These are phyloP conservation scores for Theodoxus fluviatilis DNA, from an alignment of 2,888 invertebrate species.

Conservation along the genomic window DNA sequence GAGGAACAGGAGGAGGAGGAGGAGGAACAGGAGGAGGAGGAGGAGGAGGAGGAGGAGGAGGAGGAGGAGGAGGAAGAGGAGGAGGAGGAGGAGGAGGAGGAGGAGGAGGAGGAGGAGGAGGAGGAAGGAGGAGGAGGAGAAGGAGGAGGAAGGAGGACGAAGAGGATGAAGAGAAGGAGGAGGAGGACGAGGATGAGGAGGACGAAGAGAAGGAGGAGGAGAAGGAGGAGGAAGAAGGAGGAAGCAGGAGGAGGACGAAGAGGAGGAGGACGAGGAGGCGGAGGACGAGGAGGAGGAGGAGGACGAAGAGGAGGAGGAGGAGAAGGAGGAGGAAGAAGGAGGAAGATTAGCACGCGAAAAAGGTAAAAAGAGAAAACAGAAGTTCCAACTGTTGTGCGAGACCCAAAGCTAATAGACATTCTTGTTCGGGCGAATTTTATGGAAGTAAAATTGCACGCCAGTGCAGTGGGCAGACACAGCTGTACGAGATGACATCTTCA, in stretches of 20 bases:
- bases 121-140: not conserved
- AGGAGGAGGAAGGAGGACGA: not conserved
- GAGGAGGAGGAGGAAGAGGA: not conserved
- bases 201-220: not conserved
- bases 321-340: not conserved
- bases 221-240: not conserved
- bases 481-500: too few species aligned
- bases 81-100: not conserved
- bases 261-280: not conserved
- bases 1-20: slow-evolving; percentile 22
- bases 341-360: not conserved
- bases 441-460: too few species aligned
- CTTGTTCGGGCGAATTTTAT: too few species aligned
- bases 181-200: not conserved
- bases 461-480: too few species aligned
- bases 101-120: not conserved
- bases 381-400: too few species aligned
- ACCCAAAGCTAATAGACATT: too few species aligned
- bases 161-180: not conserved
- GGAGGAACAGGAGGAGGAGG: slow-evolving; percentile 28
- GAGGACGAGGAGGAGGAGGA: not conserved
- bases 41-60: not conserved
- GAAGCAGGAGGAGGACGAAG: not conserved
- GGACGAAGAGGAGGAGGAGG: not conserved
- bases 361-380: too few species aligned